Evolutionary conservation across 2,888 invertebrate genomes (phyloP).

Genomic region (Elysia crispata): DNA sequence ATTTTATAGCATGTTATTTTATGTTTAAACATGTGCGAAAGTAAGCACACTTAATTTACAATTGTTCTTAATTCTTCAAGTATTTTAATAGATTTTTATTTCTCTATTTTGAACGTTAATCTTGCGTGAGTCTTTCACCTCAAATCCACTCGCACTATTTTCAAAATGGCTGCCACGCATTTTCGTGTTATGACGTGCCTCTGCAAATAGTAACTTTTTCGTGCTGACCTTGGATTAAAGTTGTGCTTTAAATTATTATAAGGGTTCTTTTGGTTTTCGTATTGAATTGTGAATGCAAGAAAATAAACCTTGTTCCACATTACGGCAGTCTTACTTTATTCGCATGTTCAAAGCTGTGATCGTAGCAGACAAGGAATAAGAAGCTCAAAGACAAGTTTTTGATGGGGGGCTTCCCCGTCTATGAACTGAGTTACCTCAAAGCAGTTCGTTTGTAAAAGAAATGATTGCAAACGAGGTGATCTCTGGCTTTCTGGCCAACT

Average conservation of each 20-base stretch:
- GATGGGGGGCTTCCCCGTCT: conserved; percentile 40
- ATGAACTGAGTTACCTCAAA: conserved; percentile 15
- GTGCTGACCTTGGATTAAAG: conserved; percentile 39
- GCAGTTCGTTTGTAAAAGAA: conserved; percentile 39
- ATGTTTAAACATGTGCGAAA: no score
- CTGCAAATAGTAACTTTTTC: conserved; percentile 34
- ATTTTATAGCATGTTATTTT: no score
- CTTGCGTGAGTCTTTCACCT: background rate
- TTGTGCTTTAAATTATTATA: conserved; percentile 13
- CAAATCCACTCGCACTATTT: conserved; percentile 39
- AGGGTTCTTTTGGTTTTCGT: no score
- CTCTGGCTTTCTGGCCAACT: conserved; percentile 46
- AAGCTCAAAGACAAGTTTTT: background rate
- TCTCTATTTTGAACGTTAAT: background rate
- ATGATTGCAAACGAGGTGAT: conserved; percentile 43
- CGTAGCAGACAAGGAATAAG: no score
- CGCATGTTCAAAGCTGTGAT: no score
- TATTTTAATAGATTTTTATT: no score
- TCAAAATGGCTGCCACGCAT: conserved; percentile 42
- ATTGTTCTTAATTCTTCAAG: no score
- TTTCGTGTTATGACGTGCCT: conserved; percentile 47
- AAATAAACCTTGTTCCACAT: no score
- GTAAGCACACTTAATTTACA: no score
- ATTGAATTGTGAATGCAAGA: no score
- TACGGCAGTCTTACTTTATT: no score